A percentile compares a stretch with the other conserved stretches of the same genome.
These are phyloP conservation scores for Parasteatoda tepidariorum DNA, from an alignment of 1,140 invertebrate species.

Conservation along the genomic window DNA sequence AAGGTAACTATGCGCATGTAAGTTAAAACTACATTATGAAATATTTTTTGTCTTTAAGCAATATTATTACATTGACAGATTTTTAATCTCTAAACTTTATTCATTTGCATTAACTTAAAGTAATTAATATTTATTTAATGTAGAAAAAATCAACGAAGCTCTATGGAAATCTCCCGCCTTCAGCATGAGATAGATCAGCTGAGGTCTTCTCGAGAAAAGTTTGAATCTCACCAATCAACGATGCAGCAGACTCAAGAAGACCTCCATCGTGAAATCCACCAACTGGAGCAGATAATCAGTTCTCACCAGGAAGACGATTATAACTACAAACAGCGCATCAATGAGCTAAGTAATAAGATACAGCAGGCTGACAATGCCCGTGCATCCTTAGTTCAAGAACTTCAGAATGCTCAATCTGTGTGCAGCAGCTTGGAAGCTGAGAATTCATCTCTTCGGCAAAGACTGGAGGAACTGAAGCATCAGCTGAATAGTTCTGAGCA, in stretches of 20 bases:
- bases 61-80: too few relatives aligned
- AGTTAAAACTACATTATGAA: too few relatives aligned
- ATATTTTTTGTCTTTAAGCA: too few relatives aligned
- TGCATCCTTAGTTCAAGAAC: conserved; percentile 35
- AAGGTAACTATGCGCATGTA: too few relatives aligned
- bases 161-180: conserved; percentile 32
- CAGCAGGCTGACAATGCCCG: conserved; percentile 48
- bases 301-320: conserved; percentile 58
- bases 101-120: too few relatives aligned
- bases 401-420: conserved; percentile 52
- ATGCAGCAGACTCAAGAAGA: conserved; percentile 54
- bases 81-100: too few relatives aligned
- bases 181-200: conserved; percentile 47
- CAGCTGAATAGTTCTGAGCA: conserved; percentile 27
- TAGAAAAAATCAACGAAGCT: conserved; percentile 30
- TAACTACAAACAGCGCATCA: conserved; percentile 52
- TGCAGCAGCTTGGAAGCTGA: conserved; percentile 52
- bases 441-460: conserved; percentile 25
- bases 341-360: conserved; percentile 55
- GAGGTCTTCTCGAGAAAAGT: conserved; percentile 38
- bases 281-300: conserved; percentile 39
- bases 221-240: conserved; percentile 49
- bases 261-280: conserved; percentile 46
- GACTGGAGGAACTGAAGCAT: conserved; percentile 48
- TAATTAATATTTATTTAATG: too few relatives aligned